These are phyloP conservation scores for Eulemur rufifrons DNA, from an alignment of 2,113 vertebrate species.

Conservation along the genomic window DNA sequence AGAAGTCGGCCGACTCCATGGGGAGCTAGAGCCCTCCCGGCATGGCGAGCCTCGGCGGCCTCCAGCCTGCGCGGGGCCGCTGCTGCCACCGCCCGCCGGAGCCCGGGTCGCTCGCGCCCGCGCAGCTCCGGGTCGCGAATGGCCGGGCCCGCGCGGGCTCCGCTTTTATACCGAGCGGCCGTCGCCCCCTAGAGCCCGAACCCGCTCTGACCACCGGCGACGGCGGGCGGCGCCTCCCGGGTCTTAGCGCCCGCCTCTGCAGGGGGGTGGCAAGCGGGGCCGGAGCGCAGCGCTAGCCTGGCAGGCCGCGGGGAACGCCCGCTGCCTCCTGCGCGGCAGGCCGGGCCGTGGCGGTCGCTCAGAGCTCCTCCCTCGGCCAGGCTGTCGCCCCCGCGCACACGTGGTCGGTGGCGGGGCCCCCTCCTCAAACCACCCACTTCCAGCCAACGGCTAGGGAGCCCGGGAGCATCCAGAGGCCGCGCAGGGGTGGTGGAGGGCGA, in stretches of 20 bases:
- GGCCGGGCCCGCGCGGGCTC: conserved; percentile 52
- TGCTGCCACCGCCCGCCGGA: conserved; percentile 20
- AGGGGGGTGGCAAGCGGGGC: rapidly evolving
- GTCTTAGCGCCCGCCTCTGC: conserved; percentile 65
- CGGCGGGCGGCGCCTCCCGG: conserved; percentile 48
- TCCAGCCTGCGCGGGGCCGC: conserved; percentile 87
- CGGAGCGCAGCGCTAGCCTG: not conserved
- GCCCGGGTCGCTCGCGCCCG: conserved; percentile 21
- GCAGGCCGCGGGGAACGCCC: conserved; percentile 16
- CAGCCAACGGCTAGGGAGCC: not conserved
- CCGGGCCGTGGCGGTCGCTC: rapidly evolving
- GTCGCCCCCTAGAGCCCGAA: conserved; percentile 83
- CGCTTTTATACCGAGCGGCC: conserved; percentile 68
- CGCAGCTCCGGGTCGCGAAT: conserved; percentile 74
- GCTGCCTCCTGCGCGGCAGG: not conserved
- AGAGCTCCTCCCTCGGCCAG: not conserved
- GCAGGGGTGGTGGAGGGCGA: not conserved
- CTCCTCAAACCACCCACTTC: not conserved
- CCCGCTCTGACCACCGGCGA: conserved; percentile 48
- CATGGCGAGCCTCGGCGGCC: conserved; percentile 94
- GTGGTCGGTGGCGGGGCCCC: not conserved
- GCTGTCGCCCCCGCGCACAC: conserved; percentile 15
- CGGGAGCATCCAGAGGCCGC: not conserved
- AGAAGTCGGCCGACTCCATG: conserved; percentile 98
- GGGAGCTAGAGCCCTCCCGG: conserved; percentile 90